Conservation (phyloP, 2,888 invertebrate species). For the Eupeodes luniger region DNA sequence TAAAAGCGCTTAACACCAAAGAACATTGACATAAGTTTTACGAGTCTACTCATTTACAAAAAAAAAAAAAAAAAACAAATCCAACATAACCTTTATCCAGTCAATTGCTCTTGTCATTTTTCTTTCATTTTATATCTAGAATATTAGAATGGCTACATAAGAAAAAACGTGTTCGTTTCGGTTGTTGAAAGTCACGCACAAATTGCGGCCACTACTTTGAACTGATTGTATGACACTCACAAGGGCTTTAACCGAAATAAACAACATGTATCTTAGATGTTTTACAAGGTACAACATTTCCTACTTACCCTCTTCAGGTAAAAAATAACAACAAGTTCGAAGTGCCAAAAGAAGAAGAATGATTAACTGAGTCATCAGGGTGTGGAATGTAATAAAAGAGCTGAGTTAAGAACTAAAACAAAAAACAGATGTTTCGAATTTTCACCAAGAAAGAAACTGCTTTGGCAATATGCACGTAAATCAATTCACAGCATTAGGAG, state of each 20-base stretch:
- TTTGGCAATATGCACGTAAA: neutral
- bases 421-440: conserved; percentile 4
- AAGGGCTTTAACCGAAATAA: conserved; percentile 36
- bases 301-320: conserved; percentile 32
- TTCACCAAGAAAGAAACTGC: neutral
- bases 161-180: conserved; percentile 35
- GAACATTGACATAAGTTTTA: conserved; percentile 42
- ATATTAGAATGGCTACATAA: neutral
- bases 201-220: conserved; percentile 31
- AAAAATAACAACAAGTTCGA: neutral
- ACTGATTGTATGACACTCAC: conserved; percentile 4
- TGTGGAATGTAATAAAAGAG: conserved; percentile 14
- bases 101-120: conserved; percentile 24
- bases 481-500: too few relatives aligned
- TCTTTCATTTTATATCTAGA: conserved; percentile 12
- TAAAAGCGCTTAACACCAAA: neutral
- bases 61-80: neutral
- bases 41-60: conserved; percentile 17
- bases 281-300: neutral
- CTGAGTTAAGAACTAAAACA: neutral
- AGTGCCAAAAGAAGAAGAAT: conserved; percentile 23
- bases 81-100: conserved; percentile 45
- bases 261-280: conserved; percentile 29
- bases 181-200: conserved; percentile 56
- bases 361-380: conserved; percentile 37